These are phyloP conservation scores for Syritta pipiens DNA, from an alignment of 2,888 invertebrate species.

Conservation along the genomic window DNA sequence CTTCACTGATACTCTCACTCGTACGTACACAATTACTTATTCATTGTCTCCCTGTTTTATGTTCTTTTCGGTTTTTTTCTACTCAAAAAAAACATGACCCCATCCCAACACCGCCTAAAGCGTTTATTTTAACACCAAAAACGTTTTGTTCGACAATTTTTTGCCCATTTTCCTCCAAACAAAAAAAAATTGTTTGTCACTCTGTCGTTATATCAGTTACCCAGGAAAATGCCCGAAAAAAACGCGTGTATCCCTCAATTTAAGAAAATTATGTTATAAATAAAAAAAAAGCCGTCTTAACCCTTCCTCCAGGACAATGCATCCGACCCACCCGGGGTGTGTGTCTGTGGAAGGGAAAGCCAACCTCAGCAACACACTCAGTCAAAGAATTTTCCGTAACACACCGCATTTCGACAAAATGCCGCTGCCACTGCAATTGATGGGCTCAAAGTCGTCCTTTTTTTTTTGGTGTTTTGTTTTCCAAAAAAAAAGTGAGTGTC, in stretches of 20 bases:
- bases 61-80: conserved; percentile 1
- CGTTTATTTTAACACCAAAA: conserved; percentile 69
- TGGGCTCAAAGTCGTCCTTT: conserved; percentile 34
- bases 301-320: conserved; percentile 40
- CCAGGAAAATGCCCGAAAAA: conserved; percentile 16
- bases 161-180: conserved; percentile 61
- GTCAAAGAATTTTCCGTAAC: conserved; percentile 46
- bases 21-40: conserved; percentile 53
- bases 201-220: conserved; percentile 65
- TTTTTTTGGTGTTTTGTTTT: background rate
- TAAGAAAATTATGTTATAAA: conserved; percentile 67
- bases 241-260: conserved; percentile 41
- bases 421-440: conserved; percentile 26
- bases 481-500: background rate
- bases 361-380: conserved; percentile 64
- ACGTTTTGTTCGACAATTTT: conserved; percentile 68
- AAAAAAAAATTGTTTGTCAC: conserved; percentile 28
- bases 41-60: conserved; percentile 51
- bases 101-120: conserved; percentile 46
- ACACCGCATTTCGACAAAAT: conserved; percentile 64
- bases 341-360: conserved; percentile 62
- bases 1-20: conserved; percentile 34
- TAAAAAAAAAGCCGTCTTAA: conserved; percentile 48
- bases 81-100: background rate
- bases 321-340: conserved; percentile 52